Percentiles rank a stretch among this genome's conserved stretches.
Conservation (phyloP, 2,797 vertebrate species). For the Dendrocincla fuliginosa region DNA sequence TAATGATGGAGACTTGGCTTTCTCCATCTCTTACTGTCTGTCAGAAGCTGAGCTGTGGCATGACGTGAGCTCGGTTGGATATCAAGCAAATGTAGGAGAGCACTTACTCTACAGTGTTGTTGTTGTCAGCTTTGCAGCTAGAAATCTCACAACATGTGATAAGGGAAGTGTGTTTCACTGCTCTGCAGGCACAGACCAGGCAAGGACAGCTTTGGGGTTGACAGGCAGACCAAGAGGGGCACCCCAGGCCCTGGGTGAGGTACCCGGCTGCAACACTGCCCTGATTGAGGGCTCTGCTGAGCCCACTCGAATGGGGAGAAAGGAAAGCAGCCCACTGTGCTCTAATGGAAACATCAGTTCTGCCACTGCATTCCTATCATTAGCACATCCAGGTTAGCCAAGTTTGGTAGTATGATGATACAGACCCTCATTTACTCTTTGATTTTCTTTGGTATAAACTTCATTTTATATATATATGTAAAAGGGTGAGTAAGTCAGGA, state of each 20-base stretch:
- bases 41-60: background rate
- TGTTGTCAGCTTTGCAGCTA: background rate
- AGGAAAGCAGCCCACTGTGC: fast-evolving
- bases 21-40: background rate
- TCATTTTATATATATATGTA: background rate
- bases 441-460: background rate
- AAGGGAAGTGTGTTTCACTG: background rate
- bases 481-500: background rate
- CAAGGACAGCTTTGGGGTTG: background rate
- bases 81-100: fast-evolving
- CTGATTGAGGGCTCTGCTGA: background rate
- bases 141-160: fast-evolving
- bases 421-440: background rate
- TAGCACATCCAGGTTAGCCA: background rate
- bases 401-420: background rate
- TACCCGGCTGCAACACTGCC: fast-evolving
- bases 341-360: background rate
- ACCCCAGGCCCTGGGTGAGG: background rate
- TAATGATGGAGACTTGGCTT: background rate
- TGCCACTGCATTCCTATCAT: fast-evolving
- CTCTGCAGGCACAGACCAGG: background rate
- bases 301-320: fast-evolving
- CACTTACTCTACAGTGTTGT: fast-evolving
- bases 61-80: fast-evolving
- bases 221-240: background rate